A percentile compares a stretch with the other conserved stretches of the same genome.
Evolutionary conservation across 1,140 invertebrate genomes (phyloP).

Genomic region (Zophobas morio): DNA sequence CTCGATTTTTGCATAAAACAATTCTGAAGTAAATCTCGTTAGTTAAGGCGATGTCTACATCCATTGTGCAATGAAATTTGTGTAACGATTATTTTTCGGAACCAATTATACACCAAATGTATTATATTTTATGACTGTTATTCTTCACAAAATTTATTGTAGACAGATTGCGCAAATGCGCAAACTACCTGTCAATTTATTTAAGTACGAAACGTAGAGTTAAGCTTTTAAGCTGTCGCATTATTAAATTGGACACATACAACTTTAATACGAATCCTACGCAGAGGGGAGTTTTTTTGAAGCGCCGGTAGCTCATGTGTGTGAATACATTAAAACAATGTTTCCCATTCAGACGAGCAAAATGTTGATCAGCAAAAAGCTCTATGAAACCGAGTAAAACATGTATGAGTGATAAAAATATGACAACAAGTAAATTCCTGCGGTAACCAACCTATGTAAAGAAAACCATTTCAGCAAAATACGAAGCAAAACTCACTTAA

Average conservation of each 20-base stretch:
- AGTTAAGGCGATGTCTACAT: too few relatives aligned
- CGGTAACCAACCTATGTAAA: neutral
- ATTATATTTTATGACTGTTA: too few relatives aligned
- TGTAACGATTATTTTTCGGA: too few relatives aligned
- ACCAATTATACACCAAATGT: too few relatives aligned
- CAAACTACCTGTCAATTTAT: constrained; percentile 16
- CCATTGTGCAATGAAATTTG: too few relatives aligned
- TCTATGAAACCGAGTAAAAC: neutral
- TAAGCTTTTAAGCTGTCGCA: constrained; percentile 20
- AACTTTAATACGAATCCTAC: constrained; percentile 19
- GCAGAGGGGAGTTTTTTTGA: neutral
- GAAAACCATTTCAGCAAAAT: constrained; percentile 1
- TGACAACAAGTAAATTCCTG: too few relatives aligned
- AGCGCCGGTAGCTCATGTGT: neutral
- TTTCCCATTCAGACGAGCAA: constrained; percentile 8
- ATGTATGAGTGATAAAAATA: neutral
- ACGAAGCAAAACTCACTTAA: neutral
- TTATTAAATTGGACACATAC: constrained; percentile 25
- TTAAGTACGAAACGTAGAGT: constrained; percentile 12
- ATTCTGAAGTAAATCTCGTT: too few relatives aligned
- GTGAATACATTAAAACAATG: constrained; percentile 30
- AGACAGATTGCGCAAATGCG: constrained; percentile 6
- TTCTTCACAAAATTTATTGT: too few relatives aligned
- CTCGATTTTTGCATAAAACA: too few relatives aligned
- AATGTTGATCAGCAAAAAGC: constrained; percentile 12